These are phyloP conservation scores for Solea solea DNA, from an alignment of 2,113 vertebrate species.

Conservation along the genomic window DNA sequence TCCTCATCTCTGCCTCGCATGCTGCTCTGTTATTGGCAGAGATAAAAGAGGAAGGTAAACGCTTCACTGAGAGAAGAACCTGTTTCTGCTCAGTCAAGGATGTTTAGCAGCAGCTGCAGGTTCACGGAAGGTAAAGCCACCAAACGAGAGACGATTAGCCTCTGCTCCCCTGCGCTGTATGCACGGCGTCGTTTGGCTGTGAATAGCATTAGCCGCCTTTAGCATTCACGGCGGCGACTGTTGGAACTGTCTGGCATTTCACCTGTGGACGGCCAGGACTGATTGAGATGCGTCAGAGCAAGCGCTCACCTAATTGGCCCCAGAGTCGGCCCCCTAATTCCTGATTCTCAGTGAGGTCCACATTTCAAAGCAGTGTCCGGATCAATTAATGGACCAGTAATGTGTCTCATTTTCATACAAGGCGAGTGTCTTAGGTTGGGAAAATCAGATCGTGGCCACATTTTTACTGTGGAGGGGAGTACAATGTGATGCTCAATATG, in stretches of 20 bases:
- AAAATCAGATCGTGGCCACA: conserved; percentile 68
- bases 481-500: conserved; percentile 28
- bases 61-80: conserved; percentile 22
- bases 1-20: conserved; percentile 22
- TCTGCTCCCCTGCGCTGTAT: conserved; percentile 47
- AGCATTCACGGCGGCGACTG: conserved; percentile 65
- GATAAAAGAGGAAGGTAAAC: conserved; percentile 44
- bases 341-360: conserved; percentile 70
- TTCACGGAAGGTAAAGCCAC: conserved; percentile 55
- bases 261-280: conserved; percentile 73
- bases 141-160: conserved; percentile 56
- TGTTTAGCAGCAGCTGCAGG: conserved; percentile 27
- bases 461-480: conserved; percentile 49
- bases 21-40: conserved; percentile 36
- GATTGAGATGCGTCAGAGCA: conserved; percentile 73
- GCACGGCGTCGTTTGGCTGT: conserved; percentile 52
- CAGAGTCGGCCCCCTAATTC: conserved; percentile 69
- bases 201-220: conserved; percentile 64
- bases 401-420: conserved; percentile 76
- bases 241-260: conserved; percentile 73
- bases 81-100: conserved; percentile 30
- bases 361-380: conserved; percentile 73
- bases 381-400: conserved; percentile 81
- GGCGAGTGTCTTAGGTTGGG: conserved; percentile 44
- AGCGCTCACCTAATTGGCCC: conserved; percentile 77